phyloP scores from a whole-genome alignment of 2,888 invertebrate genomes.

The Epirrhoe tristata region DNA sequence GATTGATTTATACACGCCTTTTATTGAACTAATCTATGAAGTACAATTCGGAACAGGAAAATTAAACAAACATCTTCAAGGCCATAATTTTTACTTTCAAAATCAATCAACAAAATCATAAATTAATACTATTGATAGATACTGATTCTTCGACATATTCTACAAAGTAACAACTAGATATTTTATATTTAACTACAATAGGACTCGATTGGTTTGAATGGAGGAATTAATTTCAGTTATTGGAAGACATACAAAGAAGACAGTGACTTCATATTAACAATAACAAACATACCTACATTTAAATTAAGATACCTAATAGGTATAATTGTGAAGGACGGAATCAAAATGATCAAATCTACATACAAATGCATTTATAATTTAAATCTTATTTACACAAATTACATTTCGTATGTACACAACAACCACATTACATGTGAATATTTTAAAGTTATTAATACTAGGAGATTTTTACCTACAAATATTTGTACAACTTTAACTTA shows the following conservation, averaged over 20 bases:
- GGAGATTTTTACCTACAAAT: constrained; percentile 33
- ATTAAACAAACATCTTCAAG: constrained; percentile 45
- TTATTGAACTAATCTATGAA: constrained; percentile 21
- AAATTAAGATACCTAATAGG: not conserved
- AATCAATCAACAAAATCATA: constrained; percentile 69
- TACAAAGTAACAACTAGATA: constrained; percentile 24
- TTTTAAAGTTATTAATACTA: constrained; percentile 32
- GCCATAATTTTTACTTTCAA: constrained; percentile 64
- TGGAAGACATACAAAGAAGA: constrained; percentile 19
- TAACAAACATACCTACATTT: not conserved
- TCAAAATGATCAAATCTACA: constrained; percentile 17
- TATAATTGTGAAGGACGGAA: constrained; percentile 6
- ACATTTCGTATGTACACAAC: constrained; percentile 46
- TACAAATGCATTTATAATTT: constrained; percentile 17
- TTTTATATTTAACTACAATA: constrained; percentile 20
- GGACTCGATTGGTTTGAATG: constrained; percentile 38
- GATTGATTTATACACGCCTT: constrained; percentile 20
- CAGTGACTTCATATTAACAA: not conserved
- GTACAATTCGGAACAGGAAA: constrained; percentile 27
- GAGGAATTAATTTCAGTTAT: constrained; percentile 32
- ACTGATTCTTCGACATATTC: constrained; percentile 37
- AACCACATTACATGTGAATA: constrained; percentile 57
- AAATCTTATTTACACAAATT: constrained; percentile 49
- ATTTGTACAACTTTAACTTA: constrained; percentile 54
- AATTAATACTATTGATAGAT: constrained; percentile 58